Percentiles rank a stretch among this genome's conserved stretches.
These are phyloP conservation scores for Pangasius sanitwongsei DNA, from an alignment of 2,797 vertebrate genomes.

Conservation along the genomic window DNA sequence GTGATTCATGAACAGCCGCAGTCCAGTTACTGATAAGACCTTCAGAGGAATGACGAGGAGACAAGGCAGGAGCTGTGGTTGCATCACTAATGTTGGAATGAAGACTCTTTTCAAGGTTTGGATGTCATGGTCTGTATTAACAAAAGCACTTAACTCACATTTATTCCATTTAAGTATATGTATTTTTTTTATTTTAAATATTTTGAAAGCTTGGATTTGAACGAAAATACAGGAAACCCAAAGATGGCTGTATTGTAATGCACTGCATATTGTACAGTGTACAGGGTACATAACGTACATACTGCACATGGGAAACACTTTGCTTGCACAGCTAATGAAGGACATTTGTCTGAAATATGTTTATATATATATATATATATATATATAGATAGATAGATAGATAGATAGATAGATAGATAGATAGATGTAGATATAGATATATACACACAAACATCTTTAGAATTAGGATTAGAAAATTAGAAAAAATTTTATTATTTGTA, in stretches of 20 bases:
- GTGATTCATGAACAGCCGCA: conserved; percentile 74
- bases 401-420: too few relatives aligned
- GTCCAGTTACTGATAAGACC: conserved; percentile 72
- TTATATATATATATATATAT: too few relatives aligned
- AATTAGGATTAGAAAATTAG: too few relatives aligned
- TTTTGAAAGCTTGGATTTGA: not conserved
- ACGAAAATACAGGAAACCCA: not conserved
- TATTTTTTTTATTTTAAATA: not conserved
- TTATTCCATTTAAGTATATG: not conserved
- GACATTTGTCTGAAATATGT: too few relatives aligned
- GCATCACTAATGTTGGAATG: conserved; percentile 26
- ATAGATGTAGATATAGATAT: too few relatives aligned
- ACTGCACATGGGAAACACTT: not conserved
- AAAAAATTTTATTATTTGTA: too few relatives aligned
- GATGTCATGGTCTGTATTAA: not conserved
- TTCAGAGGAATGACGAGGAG: conserved; percentile 70
- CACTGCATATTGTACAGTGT: not conserved
- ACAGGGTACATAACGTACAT: not conserved
- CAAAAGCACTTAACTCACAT: not conserved
- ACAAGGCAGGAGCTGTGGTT: conserved; percentile 50
- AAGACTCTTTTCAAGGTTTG: conserved; percentile 40
- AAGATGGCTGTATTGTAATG: not conserved
- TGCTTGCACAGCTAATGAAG: not conserved
- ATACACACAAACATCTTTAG: too few relatives aligned
- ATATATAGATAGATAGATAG: too few relatives aligned